Evolutionary conservation across 2,797 vertebrate species (phyloP).

Genomic region (Darevskia mixta): DNA sequence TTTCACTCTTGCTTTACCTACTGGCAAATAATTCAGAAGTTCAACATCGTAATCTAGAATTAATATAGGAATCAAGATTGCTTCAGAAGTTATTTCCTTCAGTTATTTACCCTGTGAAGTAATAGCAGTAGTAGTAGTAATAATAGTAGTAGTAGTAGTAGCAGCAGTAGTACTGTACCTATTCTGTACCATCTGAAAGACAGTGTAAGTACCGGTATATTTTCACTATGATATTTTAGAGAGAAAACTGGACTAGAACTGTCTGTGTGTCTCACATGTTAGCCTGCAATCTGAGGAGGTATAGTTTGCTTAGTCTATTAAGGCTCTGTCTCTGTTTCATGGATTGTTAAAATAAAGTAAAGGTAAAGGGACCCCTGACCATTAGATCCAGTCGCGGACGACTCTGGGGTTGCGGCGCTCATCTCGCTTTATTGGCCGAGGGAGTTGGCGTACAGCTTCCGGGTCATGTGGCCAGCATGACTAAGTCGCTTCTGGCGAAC

Average conservation of each 20-base stretch:
- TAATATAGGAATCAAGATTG: not conserved
- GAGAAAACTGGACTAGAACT: too few species aligned
- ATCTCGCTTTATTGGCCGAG: too few species aligned
- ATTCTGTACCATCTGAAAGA: not conserved
- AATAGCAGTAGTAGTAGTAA: not conserved
- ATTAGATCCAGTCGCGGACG: too few species aligned
- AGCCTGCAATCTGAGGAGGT: not conserved
- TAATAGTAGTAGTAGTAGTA: not conserved
- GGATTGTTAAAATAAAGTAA: not conserved
- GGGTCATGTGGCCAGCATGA: too few species aligned
- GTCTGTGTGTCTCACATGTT: not conserved
- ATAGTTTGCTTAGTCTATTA: not conserved
- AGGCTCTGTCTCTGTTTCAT: not conserved
- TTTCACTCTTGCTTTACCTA: conserved; percentile 41
- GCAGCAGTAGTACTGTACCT: too few species aligned
- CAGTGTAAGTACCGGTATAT: not conserved
- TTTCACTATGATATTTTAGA: not conserved
- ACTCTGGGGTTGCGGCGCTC: too few species aligned
- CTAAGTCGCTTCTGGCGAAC: too few species aligned
- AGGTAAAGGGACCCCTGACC: too few species aligned
- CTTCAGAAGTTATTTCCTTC: not conserved
- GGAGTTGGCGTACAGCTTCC: too few species aligned
- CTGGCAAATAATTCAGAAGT: conserved; percentile 42
- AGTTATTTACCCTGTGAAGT: not conserved
- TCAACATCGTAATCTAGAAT: not conserved